A percentile compares a stretch with the other conserved stretches of the same genome.
These are phyloP conservation scores for Platalea minor DNA, from an alignment of 2,797 vertebrate genomes.

Conservation along the genomic window DNA sequence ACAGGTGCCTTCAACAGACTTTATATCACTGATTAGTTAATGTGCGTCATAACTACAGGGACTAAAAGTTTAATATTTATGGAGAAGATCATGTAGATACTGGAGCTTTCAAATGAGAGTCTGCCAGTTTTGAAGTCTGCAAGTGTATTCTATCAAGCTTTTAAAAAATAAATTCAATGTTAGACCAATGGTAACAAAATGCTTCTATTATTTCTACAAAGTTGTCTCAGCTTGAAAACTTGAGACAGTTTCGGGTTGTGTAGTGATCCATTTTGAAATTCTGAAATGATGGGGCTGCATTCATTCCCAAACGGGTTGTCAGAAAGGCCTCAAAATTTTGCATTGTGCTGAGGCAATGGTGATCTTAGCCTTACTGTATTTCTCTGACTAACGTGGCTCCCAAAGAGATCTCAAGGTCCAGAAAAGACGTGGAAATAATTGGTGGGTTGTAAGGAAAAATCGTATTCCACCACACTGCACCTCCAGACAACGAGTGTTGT, in stretches of 20 bases:
- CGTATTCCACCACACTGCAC: neutral
- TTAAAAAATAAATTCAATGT: neutral
- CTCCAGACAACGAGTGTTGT: neutral
- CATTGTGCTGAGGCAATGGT: neutral
- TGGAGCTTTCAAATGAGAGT: neutral
- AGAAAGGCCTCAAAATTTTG: neutral
- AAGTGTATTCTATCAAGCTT: neutral
- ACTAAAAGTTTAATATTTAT: neutral
- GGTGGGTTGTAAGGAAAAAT: neutral
- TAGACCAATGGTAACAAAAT: neutral
- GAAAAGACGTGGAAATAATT: slow-evolving; percentile 4
- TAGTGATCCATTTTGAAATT: neutral
- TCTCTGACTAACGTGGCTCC: neutral
- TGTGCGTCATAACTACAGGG: neutral
- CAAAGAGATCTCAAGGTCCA: neutral
- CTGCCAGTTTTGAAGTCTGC: neutral
- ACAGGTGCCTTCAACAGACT: neutral
- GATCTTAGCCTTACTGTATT: neutral
- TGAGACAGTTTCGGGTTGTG: neutral
- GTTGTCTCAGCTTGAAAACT: neutral
- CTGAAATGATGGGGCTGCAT: neutral
- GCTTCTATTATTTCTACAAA: neutral
- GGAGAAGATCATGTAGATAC: neutral
- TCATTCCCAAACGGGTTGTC: neutral
- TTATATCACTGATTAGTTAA: neutral